A percentile compares a stretch with the other conserved stretches of the same genome.
phyloP scores from a whole-genome alignment of 2,888 invertebrate genomes.

The Troides aeacus region DNA sequence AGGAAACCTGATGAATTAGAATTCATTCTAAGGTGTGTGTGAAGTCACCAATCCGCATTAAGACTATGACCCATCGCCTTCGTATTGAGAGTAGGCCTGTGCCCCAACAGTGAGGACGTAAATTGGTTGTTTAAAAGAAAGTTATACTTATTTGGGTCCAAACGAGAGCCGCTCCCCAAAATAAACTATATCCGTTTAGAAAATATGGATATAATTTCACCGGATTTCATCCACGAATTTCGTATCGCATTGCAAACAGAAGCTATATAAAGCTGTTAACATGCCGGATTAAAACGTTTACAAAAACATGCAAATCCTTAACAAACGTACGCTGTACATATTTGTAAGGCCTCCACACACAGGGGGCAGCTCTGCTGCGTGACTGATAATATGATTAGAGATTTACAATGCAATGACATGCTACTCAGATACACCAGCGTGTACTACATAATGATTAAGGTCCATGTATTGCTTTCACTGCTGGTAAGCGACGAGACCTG shows the following conservation, averaged over 20 bases:
- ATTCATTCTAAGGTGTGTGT: no score
- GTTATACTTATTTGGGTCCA: no score
- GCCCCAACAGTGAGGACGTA: no score
- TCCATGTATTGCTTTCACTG: neutral
- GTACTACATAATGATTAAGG: neutral
- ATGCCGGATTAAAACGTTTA: conserved; percentile 14
- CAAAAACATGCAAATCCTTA: neutral
- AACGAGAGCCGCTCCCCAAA: no score
- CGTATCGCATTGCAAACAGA: conserved; percentile 9
- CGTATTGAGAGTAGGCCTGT: no score
- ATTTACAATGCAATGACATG: conserved; percentile 4
- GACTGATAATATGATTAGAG: conserved; percentile 27
- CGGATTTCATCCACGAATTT: neutral
- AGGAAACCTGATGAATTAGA: no score
- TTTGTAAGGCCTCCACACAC: conserved; percentile 29
- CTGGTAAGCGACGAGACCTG: no score
- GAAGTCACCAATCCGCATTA: no score
- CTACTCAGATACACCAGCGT: neutral
- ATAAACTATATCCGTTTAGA: no score
- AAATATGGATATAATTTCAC: neutral
- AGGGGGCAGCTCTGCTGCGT: conserved; percentile 10
- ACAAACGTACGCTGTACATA: conserved; percentile 5
- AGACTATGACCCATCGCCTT: no score
- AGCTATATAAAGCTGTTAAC: conserved; percentile 20
- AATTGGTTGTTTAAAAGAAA: no score